Percentiles rank a stretch among this genome's conserved stretches.
Conservation (phyloP, 2,888 invertebrate species). For the Laspeyria flexula region DNA sequence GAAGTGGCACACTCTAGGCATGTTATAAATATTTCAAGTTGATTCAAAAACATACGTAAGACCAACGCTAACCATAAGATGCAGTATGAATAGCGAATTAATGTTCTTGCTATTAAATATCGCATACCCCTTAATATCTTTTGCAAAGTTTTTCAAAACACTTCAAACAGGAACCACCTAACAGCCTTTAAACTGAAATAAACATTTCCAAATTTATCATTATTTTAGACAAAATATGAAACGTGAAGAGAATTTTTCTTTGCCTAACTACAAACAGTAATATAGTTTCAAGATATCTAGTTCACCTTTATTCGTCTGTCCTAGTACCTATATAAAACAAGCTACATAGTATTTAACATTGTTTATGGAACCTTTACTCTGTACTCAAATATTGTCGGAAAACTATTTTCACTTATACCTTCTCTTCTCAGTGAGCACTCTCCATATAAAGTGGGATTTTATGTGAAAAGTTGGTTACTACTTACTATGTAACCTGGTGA, state of each 20-base stretch:
- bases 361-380: conserved; percentile 31
- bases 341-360: conserved; percentile 18
- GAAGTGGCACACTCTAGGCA: too few species aligned
- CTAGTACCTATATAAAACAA: conserved; percentile 21
- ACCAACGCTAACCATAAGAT: too few species aligned
- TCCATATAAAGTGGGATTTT: conserved; percentile 17
- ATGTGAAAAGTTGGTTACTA: neutral
- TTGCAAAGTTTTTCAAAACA: too few species aligned
- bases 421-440: conserved; percentile 16
- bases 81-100: too few species aligned
- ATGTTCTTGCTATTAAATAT: too few species aligned
- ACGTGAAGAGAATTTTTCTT: neutral
- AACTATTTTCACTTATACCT: conserved; percentile 34
- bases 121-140: too few species aligned
- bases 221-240: neutral
- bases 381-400: conserved; percentile 25
- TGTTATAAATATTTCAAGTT: too few species aligned
- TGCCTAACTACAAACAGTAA: conserved; percentile 7
- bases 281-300: conserved; percentile 14
- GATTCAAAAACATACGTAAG: too few species aligned
- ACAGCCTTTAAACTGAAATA: too few species aligned
- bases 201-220: too few species aligned
- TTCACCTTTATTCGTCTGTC: conserved; percentile 3
- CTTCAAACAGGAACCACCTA: too few species aligned
- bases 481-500: neutral